phyloP scores from a whole-genome alignment of 2,113 vertebrate genomes.

The Puntigrus tetrazona region DNA sequence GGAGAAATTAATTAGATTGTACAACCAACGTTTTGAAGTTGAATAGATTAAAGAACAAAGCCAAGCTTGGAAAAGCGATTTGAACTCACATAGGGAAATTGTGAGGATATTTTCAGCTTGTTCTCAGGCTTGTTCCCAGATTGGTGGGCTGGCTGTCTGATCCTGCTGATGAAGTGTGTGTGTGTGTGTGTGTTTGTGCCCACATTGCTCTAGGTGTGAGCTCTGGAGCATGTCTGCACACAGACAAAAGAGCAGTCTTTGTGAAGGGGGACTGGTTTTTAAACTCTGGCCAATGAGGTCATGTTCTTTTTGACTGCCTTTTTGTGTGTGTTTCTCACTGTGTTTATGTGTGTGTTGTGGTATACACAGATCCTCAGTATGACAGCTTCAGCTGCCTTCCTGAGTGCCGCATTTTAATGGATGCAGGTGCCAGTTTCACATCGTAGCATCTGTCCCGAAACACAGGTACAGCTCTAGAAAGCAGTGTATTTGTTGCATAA shows the following conservation, averaged over 20 bases:
- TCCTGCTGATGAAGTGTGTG: constrained; percentile 18
- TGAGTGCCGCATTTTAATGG: constrained; percentile 56
- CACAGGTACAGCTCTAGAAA: neutral
- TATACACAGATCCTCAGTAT: neutral
- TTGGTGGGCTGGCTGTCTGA: constrained; percentile 7
- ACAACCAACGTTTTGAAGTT: constrained; percentile 12
- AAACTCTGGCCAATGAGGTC: neutral
- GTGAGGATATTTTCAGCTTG: constrained; percentile 18
- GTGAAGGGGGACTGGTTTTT: neutral
- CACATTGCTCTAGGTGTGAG: constrained; percentile 21
- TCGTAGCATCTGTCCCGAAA: constrained; percentile 40
- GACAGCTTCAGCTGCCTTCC: constrained; percentile 27
- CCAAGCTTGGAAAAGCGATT: neutral
- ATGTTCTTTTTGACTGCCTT: neutral
- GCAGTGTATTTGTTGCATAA: constrained; percentile 32
- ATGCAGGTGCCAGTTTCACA: constrained; percentile 50
- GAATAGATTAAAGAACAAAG: constrained; percentile 32
- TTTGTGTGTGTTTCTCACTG: neutral
- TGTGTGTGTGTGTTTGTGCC: constrained; percentile 29
- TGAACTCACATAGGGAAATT: constrained; percentile 2
- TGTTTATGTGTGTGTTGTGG: constrained; percentile 3
- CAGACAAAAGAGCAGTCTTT: constrained; percentile 4
- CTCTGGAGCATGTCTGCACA: neutral
- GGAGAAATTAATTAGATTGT: neutral
- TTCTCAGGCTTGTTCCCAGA: constrained; percentile 15